Percentiles rank a stretch among this genome's conserved stretches.
phyloP scores from a whole-genome alignment of 2,888 invertebrate genomes.

The Resseliella maxima region DNA sequence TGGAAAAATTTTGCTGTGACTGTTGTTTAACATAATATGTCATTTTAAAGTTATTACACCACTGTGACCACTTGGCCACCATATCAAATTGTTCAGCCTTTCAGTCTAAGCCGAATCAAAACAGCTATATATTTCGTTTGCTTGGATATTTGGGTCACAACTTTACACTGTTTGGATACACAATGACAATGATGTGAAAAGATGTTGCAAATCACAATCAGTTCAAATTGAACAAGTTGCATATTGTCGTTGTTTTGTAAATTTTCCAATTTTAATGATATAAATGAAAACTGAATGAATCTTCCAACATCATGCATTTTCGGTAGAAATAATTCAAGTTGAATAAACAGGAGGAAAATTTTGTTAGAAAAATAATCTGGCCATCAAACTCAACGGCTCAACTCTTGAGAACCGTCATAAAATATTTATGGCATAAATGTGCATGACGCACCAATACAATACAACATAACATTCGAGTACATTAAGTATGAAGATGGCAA shows the following conservation, averaged over 20 bases:
- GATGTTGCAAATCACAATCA: too few relatives aligned
- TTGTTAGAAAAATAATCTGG: background rate
- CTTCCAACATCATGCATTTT: too few relatives aligned
- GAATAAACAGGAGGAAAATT: too few relatives aligned
- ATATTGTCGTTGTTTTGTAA: too few relatives aligned
- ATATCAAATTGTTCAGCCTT: too few relatives aligned
- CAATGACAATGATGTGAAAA: too few relatives aligned
- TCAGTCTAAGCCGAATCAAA: background rate
- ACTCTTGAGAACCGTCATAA: background rate
- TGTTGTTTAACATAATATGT: constrained; percentile 5
- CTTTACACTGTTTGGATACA: too few relatives aligned
- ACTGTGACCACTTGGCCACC: background rate
- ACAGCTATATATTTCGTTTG: background rate
- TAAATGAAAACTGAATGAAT: too few relatives aligned
- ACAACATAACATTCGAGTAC: background rate
- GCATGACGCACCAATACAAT: background rate
- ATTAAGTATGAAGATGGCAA: constrained; percentile 25
- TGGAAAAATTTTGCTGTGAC: background rate
- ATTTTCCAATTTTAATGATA: too few relatives aligned
- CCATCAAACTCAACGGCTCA: background rate
- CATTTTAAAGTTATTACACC: constrained; percentile 31
- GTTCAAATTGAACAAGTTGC: too few relatives aligned
- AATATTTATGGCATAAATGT: background rate
- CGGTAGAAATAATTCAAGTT: too few relatives aligned
- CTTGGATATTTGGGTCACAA: too few relatives aligned